phyloP scores from a whole-genome alignment of 2,113 vertebrate genomes.

The Nycticebus coucang region DNA sequence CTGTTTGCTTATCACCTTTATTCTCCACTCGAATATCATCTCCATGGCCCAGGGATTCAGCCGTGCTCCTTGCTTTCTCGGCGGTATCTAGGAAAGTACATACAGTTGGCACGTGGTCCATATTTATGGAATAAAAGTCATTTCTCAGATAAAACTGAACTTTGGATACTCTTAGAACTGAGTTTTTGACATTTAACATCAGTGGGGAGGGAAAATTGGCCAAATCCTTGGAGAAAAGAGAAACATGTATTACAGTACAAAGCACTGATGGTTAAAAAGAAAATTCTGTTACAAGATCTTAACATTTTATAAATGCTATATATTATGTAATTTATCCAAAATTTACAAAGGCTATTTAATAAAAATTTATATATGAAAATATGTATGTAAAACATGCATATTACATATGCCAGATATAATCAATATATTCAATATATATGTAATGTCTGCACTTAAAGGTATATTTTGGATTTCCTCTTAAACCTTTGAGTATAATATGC shows the following conservation, averaged over 20 bases:
- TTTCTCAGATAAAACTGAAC: background rate
- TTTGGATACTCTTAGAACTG: background rate
- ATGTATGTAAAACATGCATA: background rate
- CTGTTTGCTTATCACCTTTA: background rate
- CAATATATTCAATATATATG: background rate
- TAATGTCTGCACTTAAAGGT: background rate
- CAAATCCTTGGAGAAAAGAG: background rate
- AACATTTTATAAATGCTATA: background rate
- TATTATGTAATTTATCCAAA: background rate
- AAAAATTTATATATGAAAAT: background rate
- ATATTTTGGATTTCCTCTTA: background rate
- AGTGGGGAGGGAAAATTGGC: background rate
- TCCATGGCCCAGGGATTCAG: background rate
- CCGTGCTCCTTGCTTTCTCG: background rate
- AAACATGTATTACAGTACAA: background rate
- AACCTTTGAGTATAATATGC: background rate
- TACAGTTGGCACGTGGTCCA: background rate
- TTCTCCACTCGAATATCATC: background rate
- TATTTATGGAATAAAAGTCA: background rate
- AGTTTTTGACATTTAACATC: background rate
- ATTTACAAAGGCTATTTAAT: background rate
- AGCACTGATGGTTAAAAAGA: background rate
- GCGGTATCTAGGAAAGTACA: background rate
- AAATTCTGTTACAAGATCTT: background rate
- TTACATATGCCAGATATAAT: too few relatives aligned